These are phyloP conservation scores for Orycteropus afer DNA, from an alignment of 2,113 vertebrate genomes.

Conservation along the genomic window DNA sequence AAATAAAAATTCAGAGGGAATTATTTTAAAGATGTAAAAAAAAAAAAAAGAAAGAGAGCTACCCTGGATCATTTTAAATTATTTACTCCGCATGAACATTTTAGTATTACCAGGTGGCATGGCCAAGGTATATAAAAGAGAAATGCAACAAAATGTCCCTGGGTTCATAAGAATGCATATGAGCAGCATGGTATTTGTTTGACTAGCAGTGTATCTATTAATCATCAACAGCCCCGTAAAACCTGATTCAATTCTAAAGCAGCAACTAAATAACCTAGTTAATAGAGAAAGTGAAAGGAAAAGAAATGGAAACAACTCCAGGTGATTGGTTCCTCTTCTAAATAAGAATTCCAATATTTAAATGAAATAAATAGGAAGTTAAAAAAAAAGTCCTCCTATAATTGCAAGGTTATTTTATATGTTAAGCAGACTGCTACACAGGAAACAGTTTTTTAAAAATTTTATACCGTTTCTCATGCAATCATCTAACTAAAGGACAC, in stretches of 20 bases:
- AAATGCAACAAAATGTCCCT: conserved; percentile 9
- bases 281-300: not conserved
- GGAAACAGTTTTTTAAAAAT: not conserved
- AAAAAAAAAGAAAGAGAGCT: not conserved
- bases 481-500: conserved; percentile 80
- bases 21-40: not conserved
- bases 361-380: not conserved
- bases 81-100: not conserved
- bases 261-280: not conserved
- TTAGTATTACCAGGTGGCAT: not conserved
- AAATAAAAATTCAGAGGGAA: conserved; percentile 8
- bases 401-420: conserved; percentile 28
- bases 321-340: not conserved
- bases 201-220: not conserved
- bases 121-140: not conserved
- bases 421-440: conserved; percentile 46
- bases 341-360: not conserved
- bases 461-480: conserved; percentile 78
- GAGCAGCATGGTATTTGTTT: not conserved
- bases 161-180: not conserved
- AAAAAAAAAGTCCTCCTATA: not conserved
- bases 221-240: not conserved
- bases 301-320: conserved; percentile 15
- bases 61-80: conserved; percentile 2
- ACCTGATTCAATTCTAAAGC: conserved; percentile 25